phyloP scores from a whole-genome alignment of 1,140 invertebrate species.

The Patella vulgata region DNA sequence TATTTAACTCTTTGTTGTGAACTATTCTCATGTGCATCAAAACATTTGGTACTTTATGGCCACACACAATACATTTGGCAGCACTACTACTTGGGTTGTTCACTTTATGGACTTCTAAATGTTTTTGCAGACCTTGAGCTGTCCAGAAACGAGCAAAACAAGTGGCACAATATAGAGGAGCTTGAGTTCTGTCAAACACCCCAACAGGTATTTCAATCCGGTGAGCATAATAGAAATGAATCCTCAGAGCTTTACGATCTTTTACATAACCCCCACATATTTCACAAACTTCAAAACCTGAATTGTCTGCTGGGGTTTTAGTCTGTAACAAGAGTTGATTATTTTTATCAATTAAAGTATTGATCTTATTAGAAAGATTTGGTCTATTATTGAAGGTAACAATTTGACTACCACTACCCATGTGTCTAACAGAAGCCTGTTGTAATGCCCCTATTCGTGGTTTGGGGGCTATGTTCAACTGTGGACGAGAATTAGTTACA shows the following conservation, averaged over 20 bases:
- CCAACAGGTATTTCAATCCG: conserved; percentile 56
- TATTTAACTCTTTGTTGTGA: conserved; percentile 47
- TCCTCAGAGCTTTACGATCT: conserved; percentile 58
- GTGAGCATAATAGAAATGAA: conserved; percentile 64
- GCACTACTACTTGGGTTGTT: conserved; percentile 16
- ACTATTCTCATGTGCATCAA: conserved; percentile 48
- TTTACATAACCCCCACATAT: conserved; percentile 65
- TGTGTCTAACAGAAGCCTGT: background rate
- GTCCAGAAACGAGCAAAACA: conserved; percentile 63
- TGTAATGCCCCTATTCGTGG: background rate
- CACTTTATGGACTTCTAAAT: conserved; percentile 35
- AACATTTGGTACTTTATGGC: conserved; percentile 41
- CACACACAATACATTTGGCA: conserved; percentile 49
- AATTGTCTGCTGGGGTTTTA: conserved; percentile 17
- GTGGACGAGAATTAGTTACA: conserved; percentile 12
- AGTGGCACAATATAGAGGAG: conserved; percentile 58
- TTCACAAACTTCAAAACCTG: conserved; percentile 62
- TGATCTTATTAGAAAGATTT: conserved; percentile 7
- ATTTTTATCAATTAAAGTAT: conserved; percentile 5
- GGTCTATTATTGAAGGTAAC: background rate
- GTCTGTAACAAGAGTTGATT: conserved; percentile 15
- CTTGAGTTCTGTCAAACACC: conserved; percentile 47
- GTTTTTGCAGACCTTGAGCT: conserved; percentile 59
- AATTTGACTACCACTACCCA: background rate
- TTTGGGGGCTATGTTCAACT: conserved; percentile 1